phyloP scores from a whole-genome alignment of 2,113 vertebrate genomes.

The Gambusia holbrooki region DNA sequence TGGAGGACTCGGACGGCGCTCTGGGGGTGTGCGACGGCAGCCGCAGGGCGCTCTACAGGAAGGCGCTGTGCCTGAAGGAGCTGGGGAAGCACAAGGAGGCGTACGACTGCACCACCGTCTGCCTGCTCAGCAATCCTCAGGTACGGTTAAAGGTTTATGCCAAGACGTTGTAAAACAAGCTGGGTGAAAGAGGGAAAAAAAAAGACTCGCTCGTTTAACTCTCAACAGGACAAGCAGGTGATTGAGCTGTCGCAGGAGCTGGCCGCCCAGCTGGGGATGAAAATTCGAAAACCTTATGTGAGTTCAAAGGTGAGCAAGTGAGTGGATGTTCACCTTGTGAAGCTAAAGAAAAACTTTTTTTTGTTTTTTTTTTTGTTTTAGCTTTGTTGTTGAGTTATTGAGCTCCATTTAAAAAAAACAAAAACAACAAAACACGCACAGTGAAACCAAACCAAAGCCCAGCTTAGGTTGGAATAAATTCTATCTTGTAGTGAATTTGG shows the following conservation, averaged over 20 bases:
- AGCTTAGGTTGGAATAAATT: too few relatives aligned
- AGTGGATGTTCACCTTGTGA: neutral
- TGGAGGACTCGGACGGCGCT: conserved; percentile 88
- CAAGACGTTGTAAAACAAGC: neutral
- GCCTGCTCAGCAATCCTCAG: conserved; percentile 85
- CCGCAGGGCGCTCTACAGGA: conserved; percentile 87
- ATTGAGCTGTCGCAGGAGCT: conserved; percentile 91
- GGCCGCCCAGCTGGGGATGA: conserved; percentile 86
- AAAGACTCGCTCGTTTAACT: neutral
- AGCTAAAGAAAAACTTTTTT: too few relatives aligned
- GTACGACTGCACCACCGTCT: conserved; percentile 88
- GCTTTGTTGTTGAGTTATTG: too few relatives aligned
- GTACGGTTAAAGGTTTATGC: conserved; percentile 71
- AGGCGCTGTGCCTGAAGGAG: conserved; percentile 88
- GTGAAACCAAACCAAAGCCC: neutral
- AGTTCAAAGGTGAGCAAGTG: conserved; percentile 82
- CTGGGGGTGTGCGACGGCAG: conserved; percentile 84
- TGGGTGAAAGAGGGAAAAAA: too few relatives aligned
- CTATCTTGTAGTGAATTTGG: neutral
- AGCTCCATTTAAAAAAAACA: too few relatives aligned
- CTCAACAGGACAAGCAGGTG: conserved; percentile 87
- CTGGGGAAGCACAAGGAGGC: conserved; percentile 89
- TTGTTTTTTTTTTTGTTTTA: too few relatives aligned
- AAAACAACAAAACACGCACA: too few relatives aligned
- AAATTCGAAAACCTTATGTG: conserved; percentile 88